Percentiles rank a stretch among this genome's conserved stretches.
Conservation (phyloP, 2,797 vertebrate species). For the Phylloscopus collybita region DNA sequence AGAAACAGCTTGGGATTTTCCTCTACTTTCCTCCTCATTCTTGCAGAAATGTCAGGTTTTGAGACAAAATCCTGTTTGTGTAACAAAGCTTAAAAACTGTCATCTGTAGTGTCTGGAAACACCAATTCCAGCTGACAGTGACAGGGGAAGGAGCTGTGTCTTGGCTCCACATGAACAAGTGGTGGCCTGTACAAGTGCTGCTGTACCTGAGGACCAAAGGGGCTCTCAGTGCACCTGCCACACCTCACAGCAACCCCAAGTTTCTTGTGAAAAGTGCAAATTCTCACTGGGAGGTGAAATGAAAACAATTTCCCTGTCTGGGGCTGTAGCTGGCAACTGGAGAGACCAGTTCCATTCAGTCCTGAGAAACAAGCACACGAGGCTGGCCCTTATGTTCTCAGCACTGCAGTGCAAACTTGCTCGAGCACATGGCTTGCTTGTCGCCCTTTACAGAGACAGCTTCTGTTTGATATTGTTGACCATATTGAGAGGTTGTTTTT, state of each 20-base stretch:
- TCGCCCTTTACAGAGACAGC: constrained; percentile 2
- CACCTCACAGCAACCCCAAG: neutral
- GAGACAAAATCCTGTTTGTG: neutral
- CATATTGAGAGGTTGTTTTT: constrained; percentile 43
- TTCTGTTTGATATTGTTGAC: constrained; percentile 30
- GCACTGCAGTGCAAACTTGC: neutral
- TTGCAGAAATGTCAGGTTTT: neutral
- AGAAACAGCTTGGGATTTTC: neutral
- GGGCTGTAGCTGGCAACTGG: neutral
- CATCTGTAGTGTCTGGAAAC: neutral
- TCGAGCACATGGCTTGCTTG: constrained; percentile 1
- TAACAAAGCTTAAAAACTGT: neutral
- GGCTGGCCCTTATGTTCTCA: neutral
- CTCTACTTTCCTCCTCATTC: neutral
- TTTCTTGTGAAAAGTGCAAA: neutral
- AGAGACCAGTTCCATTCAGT: neutral
- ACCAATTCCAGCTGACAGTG: neutral
- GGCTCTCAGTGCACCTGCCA: neutral
- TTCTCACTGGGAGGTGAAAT: neutral
- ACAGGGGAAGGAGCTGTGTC: neutral
- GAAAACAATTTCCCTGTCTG: neutral
- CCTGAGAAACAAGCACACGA: neutral
- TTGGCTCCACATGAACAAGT: neutral
- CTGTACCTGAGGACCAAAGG: neutral
- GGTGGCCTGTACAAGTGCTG: neutral